phyloP scores from a whole-genome alignment of 2,888 invertebrate species.

The Dioctria rufipes region DNA sequence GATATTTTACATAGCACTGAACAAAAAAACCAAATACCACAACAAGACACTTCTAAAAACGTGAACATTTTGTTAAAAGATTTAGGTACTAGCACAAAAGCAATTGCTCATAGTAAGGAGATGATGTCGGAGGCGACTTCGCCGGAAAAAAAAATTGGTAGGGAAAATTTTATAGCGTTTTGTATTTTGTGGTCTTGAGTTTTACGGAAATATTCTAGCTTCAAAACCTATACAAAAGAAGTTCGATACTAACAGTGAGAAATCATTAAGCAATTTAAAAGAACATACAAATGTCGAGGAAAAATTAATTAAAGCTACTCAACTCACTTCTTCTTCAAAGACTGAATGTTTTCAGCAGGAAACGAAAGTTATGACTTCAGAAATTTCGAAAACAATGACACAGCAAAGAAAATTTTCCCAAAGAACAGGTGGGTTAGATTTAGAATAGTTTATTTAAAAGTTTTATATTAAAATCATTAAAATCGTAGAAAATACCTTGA shows the following conservation, averaged over 20 bases:
- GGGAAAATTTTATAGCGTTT: background rate
- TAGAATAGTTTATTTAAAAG: background rate
- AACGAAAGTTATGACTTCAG: background rate
- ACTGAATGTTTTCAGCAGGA: background rate
- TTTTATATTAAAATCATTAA: background rate
- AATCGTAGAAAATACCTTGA: conserved; percentile 1
- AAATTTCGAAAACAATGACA: background rate
- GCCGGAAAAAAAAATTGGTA: background rate
- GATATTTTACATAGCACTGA: background rate
- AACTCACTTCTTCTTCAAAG: background rate
- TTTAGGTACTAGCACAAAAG: background rate
- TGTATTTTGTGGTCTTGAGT: background rate
- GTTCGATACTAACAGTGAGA: background rate
- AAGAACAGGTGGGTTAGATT: background rate
- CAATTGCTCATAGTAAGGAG: background rate
- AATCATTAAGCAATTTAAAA: background rate
- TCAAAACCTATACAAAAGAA: background rate
- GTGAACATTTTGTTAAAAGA: background rate
- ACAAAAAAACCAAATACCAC: background rate
- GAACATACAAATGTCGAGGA: background rate
- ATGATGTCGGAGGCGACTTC: background rate
- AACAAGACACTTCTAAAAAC: background rate
- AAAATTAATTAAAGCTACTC: background rate
- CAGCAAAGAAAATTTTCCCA: background rate
- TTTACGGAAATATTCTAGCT: conserved; percentile 2